Evolutionary conservation across 2,113 vertebrate species (phyloP).

Genomic region (Daubentonia madagascariensis): DNA sequence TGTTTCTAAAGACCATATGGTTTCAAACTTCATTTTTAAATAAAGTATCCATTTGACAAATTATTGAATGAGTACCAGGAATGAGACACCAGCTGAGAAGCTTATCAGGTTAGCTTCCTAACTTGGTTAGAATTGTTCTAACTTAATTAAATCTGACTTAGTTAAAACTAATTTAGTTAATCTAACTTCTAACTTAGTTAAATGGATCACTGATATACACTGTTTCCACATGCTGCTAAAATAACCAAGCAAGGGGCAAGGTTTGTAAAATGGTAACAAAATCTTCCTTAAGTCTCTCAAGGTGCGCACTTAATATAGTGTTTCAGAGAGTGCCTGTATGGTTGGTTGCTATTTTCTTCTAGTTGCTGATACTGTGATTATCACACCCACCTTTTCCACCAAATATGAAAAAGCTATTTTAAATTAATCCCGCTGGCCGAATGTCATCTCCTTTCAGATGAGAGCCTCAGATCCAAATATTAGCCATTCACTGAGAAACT

Average conservation of each 20-base stretch:
- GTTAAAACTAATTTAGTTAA: neutral
- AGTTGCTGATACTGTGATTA: neutral
- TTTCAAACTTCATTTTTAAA: neutral
- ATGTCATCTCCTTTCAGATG: neutral
- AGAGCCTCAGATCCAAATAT: neutral
- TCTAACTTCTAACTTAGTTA: neutral
- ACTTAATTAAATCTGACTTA: neutral
- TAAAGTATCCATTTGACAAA: neutral
- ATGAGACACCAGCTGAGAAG: neutral
- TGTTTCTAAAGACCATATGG: neutral
- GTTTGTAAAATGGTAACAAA: neutral
- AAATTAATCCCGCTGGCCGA: neutral
- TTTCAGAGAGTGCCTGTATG: neutral
- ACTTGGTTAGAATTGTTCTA: neutral
- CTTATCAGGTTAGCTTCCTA: neutral
- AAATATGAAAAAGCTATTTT: neutral
- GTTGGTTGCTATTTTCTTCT: neutral
- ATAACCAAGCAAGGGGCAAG: neutral
- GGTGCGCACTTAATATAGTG: too few species aligned
- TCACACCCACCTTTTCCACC: neutral
- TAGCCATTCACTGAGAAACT: accelerated
- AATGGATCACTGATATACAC: neutral
- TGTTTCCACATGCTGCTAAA: neutral
- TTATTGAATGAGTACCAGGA: neutral
- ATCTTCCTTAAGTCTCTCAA: neutral